Evolutionary conservation across 2,797 vertebrate genomes (phyloP).

Genomic region (Gymnoscopelus microlampas): DNA sequence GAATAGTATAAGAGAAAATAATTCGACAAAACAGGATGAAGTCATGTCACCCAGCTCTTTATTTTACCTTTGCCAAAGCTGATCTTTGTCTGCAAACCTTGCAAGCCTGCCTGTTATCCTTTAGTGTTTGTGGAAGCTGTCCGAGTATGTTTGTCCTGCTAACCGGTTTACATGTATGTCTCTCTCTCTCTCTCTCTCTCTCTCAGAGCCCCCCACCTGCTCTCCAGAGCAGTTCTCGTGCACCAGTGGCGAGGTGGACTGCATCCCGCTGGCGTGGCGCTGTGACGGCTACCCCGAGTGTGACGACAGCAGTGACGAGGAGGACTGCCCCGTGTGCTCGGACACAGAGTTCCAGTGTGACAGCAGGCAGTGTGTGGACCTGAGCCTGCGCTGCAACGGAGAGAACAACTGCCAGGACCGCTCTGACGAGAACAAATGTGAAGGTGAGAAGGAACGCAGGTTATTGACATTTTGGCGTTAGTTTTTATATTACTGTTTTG

Average conservation of each 20-base stretch:
- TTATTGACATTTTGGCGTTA: no score
- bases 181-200: not conserved
- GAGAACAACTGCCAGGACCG: conserved; percentile 95
- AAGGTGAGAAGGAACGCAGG: conserved; percentile 77
- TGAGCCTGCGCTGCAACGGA: conserved; percentile 88
- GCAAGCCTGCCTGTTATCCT: no score
- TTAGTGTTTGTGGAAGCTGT: no score
- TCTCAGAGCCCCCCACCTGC: conserved; percentile 94
- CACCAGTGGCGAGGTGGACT: conserved; percentile 95
- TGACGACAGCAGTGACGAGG: conserved; percentile 93
- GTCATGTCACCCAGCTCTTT: no score
- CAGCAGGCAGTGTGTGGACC: conserved; percentile 93
- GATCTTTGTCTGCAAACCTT: no score
- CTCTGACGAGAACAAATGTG: conserved; percentile 94
- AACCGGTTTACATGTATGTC: no score
- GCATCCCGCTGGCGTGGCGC: conserved; percentile 94
- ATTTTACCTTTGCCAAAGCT: no score
- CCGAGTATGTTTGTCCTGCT: not conserved
- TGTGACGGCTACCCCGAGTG: conserved; percentile 95
- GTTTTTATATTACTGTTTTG: no score
- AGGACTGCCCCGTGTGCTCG: conserved; percentile 92
- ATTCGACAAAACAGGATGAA: no score
- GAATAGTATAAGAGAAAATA: no score
- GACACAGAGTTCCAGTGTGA: conserved; percentile 94
- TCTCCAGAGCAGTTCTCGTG: conserved; percentile 97